Percentiles rank a stretch among this genome's conserved stretches.
phyloP scores from a whole-genome alignment of 2,888 invertebrate species.

The Tachina lurida region DNA sequence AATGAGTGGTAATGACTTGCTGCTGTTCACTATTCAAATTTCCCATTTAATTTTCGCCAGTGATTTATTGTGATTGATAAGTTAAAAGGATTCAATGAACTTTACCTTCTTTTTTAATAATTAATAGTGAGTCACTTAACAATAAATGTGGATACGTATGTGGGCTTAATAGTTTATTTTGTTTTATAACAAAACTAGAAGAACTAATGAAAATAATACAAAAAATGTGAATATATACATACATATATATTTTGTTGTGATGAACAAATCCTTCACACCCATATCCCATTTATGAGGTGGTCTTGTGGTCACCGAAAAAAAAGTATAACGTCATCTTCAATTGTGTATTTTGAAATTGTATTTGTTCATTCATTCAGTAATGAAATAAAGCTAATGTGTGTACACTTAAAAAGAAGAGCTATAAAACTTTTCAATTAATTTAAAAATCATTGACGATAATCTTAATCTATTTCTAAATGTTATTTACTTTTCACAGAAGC shows the following conservation, averaged over 20 bases:
- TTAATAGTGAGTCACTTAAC: not conserved
- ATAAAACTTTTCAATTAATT: too few species aligned
- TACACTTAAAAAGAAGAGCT: too few species aligned
- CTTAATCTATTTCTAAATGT: too few species aligned
- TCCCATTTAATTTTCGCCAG: not conserved
- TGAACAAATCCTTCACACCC: not conserved
- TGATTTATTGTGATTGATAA: slow-evolving; percentile 59
- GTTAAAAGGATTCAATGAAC: slow-evolving; percentile 15
- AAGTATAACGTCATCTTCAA: not conserved
- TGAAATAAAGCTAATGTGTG: too few species aligned
- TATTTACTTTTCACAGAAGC: too few species aligned
- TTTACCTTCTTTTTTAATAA: not conserved
- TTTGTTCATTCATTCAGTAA: not conserved
- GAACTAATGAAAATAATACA: not conserved
- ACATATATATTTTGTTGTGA: too few species aligned
- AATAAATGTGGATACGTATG: not conserved
- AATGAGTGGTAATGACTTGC: not conserved
- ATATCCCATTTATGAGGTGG: not conserved
- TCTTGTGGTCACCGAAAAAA: not conserved
- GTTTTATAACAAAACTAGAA: not conserved
- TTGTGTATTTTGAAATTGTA: not conserved
- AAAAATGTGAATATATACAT: not conserved
- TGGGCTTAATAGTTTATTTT: not conserved
- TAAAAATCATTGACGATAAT: too few species aligned
- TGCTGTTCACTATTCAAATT: not conserved